These are phyloP conservation scores for Physocephala rufipes DNA, from an alignment of 2,888 invertebrate species.

Conservation along the genomic window DNA sequence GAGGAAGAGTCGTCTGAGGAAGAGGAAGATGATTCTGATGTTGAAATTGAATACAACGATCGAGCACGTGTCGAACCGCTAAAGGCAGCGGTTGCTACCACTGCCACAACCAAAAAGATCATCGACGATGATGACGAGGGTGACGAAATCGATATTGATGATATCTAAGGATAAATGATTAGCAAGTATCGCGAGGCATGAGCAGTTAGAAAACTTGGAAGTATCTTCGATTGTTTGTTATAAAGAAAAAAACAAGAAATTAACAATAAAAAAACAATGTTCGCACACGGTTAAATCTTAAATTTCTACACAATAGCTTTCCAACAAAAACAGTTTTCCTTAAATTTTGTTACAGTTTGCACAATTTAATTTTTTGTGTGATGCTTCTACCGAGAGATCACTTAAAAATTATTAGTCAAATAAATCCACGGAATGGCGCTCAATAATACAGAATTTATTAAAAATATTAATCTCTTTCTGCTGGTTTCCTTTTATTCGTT, in stretches of 20 bases:
- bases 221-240: neutral
- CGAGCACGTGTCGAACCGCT: slow-evolving; percentile 81
- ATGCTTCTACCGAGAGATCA: neutral
- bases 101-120: slow-evolving; percentile 65
- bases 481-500: neutral
- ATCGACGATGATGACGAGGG: slow-evolving; percentile 76
- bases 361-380: neutral
- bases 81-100: slow-evolving; percentile 70
- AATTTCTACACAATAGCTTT: neutral
- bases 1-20: slow-evolving; percentile 84
- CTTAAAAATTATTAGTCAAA: neutral
- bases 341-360: slow-evolving; percentile 13
- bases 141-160: slow-evolving; percentile 91
- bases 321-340: neutral
- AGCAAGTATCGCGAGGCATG: slow-evolving; percentile 14
- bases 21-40: slow-evolving; percentile 70
- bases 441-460: neutral
- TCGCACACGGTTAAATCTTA: neutral
- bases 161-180: slow-evolving; percentile 73
- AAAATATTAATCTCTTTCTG: neutral
- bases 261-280: neutral
- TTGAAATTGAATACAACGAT: slow-evolving; percentile 88
- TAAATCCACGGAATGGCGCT: too few species aligned
- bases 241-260: too few species aligned
- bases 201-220: neutral